A percentile compares a stretch with the other conserved stretches of the same genome.
phyloP scores from a whole-genome alignment of 1,140 invertebrate genomes.

The Himalopsyche phryganea region DNA sequence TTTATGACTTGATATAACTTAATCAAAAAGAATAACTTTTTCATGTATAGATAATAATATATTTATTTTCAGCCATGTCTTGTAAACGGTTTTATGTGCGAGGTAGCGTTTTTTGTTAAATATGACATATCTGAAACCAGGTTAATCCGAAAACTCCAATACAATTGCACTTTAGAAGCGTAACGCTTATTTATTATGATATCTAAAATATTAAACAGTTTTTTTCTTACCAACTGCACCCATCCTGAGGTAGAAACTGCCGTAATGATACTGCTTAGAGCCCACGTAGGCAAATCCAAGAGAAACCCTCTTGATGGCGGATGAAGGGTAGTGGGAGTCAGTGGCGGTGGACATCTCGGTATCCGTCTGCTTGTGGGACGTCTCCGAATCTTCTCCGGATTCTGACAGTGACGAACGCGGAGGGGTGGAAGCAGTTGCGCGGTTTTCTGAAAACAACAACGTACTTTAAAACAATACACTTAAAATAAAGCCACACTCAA shows the following conservation, averaged over 20 bases:
- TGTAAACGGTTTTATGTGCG: too few species aligned
- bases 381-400: slow-evolving; percentile 47
- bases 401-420: slow-evolving; percentile 44
- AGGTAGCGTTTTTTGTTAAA: too few species aligned
- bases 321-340: slow-evolving; percentile 31
- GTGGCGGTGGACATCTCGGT: slow-evolving; percentile 55
- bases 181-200: too few species aligned
- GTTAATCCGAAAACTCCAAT: too few species aligned
- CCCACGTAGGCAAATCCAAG: slow-evolving; percentile 46
- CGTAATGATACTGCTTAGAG: slow-evolving; percentile 70
- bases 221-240: slow-evolving; percentile 78
- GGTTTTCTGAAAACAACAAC: slow-evolving; percentile 20
- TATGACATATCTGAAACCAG: too few species aligned
- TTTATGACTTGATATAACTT: too few species aligned
- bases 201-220: too few species aligned
- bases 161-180: too few species aligned
- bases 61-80: too few species aligned
- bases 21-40: too few species aligned
- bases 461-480: slow-evolving; percentile 11
- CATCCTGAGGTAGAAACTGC: slow-evolving; percentile 90
- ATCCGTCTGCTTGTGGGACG: slow-evolving; percentile 55
- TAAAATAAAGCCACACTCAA: too few species aligned
- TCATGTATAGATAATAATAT: too few species aligned
- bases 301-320: slow-evolving; percentile 41
- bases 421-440: slow-evolving; percentile 7